Evolutionary conservation across 2,113 vertebrate genomes (phyloP).

Genomic region (Danionella cerebrum): DNA sequence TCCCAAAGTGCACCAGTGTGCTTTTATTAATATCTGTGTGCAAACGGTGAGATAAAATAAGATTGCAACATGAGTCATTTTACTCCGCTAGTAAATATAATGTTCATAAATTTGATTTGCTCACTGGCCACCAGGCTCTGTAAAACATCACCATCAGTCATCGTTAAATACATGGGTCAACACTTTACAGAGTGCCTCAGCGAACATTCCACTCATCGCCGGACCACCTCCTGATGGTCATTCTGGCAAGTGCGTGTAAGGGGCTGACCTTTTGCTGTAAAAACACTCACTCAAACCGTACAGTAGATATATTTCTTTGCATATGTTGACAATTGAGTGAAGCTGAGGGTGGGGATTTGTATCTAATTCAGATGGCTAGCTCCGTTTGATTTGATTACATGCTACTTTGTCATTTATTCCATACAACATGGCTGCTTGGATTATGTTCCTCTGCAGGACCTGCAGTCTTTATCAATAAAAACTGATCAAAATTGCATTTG

Average conservation of each 20-base stretch:
- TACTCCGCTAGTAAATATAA: too few species aligned
- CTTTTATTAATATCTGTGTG: too few species aligned
- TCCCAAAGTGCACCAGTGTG: too few species aligned
- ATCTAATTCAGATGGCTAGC: not conserved
- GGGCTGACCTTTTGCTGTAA: not conserved
- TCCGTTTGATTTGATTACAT: too few species aligned
- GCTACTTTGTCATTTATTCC: not conserved
- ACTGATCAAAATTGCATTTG: too few species aligned
- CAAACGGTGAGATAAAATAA: too few species aligned
- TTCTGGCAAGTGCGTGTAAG: not conserved
- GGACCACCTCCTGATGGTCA: not conserved
- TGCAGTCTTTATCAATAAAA: too few species aligned
- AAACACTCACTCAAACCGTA: not conserved
- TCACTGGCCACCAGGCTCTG: not conserved
- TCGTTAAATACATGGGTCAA: not conserved
- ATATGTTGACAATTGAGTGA: conserved; percentile 2
- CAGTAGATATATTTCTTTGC: not conserved
- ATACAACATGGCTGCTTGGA: not conserved
- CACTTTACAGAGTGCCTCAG: not conserved
- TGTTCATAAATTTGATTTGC: too few species aligned
- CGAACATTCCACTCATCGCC: not conserved
- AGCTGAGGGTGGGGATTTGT: not conserved
- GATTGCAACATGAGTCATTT: too few species aligned
- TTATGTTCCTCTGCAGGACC: too few species aligned
- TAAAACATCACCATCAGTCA: not conserved